Conservation (phyloP, 2,113 vertebrate species). For the Typhlomys cinereus region DNA sequence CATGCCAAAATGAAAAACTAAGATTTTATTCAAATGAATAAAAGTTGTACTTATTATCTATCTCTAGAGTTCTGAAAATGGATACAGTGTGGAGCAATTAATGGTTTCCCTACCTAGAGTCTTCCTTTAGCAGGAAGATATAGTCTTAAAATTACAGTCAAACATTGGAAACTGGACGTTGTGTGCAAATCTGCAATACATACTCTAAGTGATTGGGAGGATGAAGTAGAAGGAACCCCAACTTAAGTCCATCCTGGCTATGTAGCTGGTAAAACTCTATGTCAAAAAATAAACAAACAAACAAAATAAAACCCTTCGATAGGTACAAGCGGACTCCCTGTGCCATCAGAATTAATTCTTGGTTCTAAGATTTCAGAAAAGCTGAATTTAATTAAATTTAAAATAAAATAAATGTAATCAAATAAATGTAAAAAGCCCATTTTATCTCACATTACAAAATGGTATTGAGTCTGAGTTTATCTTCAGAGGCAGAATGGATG, state of each 20-base stretch:
- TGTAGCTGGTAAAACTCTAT: too few species aligned
- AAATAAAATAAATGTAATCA: constrained; percentile 1
- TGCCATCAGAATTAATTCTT: not conserved
- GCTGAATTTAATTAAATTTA: not conserved
- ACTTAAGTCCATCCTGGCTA: too few species aligned
- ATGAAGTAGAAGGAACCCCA: too few species aligned
- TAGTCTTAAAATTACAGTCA: not conserved
- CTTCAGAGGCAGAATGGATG: not conserved
- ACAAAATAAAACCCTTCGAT: not conserved
- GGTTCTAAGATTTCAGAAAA: not conserved
- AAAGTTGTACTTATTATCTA: not conserved
- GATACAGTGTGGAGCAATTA: not conserved
- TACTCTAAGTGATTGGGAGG: too few species aligned
- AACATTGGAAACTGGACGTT: too few species aligned
- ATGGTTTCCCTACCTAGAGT: not conserved
- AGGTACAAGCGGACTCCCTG: not conserved
- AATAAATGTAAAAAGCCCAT: not conserved
- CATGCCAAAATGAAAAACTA: too few species aligned
- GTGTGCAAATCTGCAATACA: too few species aligned
- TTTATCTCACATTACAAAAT: not conserved
- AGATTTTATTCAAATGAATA: not conserved
- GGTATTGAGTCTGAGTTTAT: not conserved
- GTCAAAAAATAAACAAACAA: too few species aligned
- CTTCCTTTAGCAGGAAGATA: not conserved
- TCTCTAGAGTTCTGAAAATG: not conserved